Conservation (phyloP, 2,797 vertebrate species). For the Esox lucius region DNA sequence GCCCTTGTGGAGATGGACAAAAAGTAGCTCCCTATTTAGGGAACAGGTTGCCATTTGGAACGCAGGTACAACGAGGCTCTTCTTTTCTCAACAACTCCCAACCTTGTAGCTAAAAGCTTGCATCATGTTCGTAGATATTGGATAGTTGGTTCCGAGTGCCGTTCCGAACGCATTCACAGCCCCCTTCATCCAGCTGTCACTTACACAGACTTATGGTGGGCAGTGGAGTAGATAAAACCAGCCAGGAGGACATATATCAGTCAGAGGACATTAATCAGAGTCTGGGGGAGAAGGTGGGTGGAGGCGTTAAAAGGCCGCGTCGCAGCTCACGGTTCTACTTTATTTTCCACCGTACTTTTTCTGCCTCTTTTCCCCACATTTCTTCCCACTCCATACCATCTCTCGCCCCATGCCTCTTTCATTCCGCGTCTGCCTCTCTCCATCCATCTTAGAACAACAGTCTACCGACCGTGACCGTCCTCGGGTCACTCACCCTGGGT, state of each 20-base stretch:
- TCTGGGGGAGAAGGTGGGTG: neutral
- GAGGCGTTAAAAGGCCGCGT: constrained; percentile 4
- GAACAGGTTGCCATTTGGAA: no score
- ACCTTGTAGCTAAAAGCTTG: no score
- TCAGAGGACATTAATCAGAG: constrained; percentile 20
- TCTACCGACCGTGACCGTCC: neutral
- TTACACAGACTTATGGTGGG: constrained; percentile 12
- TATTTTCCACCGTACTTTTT: neutral
- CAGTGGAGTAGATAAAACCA: constrained; percentile 19
- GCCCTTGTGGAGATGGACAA: no score
- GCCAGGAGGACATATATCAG: constrained; percentile 8
- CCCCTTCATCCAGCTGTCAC: constrained; percentile 14
- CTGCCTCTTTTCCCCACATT: neutral
- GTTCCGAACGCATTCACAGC: constrained; percentile 19
- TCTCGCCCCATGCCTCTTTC: neutral
- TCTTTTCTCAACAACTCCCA: no score
- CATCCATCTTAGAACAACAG: neutral
- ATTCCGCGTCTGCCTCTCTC: neutral
- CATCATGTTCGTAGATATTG: neutral
- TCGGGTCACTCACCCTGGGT: neutral
- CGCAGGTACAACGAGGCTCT: no score
- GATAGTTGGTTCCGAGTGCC: no score
- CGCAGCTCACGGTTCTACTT: neutral
- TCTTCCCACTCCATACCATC: constrained; percentile 4
- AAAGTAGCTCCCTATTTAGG: no score